A percentile compares a stretch with the other conserved stretches of the same genome.
These are phyloP conservation scores for Chaetodon trifascialis DNA, from an alignment of 2,113 vertebrate genomes.

Conservation along the genomic window DNA sequence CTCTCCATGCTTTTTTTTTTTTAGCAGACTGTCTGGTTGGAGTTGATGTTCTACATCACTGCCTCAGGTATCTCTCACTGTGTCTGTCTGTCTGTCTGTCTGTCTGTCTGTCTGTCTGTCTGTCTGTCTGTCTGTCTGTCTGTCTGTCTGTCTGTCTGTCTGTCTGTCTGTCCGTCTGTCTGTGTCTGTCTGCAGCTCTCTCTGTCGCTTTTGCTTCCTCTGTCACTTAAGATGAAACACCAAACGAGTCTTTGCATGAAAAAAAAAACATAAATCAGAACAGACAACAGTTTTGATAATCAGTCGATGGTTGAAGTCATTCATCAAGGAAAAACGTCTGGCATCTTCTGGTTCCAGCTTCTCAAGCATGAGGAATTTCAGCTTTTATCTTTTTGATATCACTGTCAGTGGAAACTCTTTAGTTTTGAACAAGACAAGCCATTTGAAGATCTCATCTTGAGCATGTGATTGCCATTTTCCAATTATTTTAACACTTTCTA, in stretches of 20 bases:
- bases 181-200: slow-evolving; percentile 28
- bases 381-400: not conserved
- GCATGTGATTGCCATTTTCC: not conserved
- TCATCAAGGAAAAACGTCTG: not conserved
- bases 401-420: not conserved
- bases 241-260: slow-evolving; percentile 21
- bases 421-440: slow-evolving; percentile 3
- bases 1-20: slow-evolving; percentile 49
- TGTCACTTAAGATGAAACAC: slow-evolving; percentile 12
- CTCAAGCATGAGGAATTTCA: not conserved
- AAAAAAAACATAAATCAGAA: slow-evolving; percentile 1
- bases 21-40: slow-evolving; percentile 67
- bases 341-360: slow-evolving; percentile 1
- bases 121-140: slow-evolving; percentile 37
- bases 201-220: slow-evolving; percentile 24
- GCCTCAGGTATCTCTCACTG: slow-evolving; percentile 62
- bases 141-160: slow-evolving; percentile 26
- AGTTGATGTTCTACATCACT: slow-evolving; percentile 69
- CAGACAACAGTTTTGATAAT: not conserved
- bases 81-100: slow-evolving; percentile 24
- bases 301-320: not conserved
- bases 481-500: not conserved
- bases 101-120: slow-evolving; percentile 39
- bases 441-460: not conserved
- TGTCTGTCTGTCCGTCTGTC: slow-evolving; percentile 35